Evolutionary conservation across 2,113 vertebrate genomes (phyloP).

Genomic region (Caretta caretta): DNA sequence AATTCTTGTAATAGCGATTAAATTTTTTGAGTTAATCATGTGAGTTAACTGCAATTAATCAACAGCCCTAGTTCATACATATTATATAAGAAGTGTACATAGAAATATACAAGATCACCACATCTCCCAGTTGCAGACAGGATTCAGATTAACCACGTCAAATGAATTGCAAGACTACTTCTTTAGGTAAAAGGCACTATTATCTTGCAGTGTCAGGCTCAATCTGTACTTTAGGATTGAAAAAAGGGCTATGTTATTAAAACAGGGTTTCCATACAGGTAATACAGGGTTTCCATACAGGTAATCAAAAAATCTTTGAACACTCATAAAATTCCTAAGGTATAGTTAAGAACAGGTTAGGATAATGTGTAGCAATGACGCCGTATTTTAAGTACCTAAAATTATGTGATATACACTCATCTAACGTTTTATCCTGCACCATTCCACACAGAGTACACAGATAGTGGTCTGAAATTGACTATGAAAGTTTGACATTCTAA

Average conservation of each 20-base stretch:
- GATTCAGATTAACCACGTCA: background rate
- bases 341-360: conserved; percentile 14
- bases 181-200: background rate
- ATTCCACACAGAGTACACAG: background rate
- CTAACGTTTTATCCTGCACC: background rate
- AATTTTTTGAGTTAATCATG: too few species aligned
- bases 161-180: background rate
- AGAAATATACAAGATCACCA: background rate
- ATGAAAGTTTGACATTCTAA: background rate
- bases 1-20: too few species aligned
- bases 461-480: background rate
- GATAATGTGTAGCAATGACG: background rate
- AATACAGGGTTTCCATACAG: background rate
- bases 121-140: rapidly evolving
- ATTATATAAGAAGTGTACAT: background rate
- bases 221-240: conserved; percentile 7
- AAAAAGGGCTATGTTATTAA: conserved; percentile 20
- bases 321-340: background rate
- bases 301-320: background rate
- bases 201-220: background rate
- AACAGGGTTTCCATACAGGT: background rate
- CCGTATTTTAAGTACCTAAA: background rate
- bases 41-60: too few species aligned
- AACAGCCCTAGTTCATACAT: background rate
- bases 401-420: background rate